These are phyloP conservation scores for Gouania willdenowi DNA, from an alignment of 2,797 vertebrate genomes.

Conservation along the genomic window DNA sequence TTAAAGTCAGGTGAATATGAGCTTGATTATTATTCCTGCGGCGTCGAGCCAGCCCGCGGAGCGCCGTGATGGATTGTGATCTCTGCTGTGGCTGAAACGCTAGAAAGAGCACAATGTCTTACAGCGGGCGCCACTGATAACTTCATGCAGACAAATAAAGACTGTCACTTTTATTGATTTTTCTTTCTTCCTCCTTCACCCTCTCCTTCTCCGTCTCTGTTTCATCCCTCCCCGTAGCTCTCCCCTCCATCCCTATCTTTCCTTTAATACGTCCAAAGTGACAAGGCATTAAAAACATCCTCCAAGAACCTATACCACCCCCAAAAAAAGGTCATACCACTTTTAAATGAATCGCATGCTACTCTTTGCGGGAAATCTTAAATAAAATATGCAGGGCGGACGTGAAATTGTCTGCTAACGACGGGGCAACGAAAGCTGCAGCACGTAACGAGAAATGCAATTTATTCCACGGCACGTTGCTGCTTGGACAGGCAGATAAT, in stretches of 20 bases:
- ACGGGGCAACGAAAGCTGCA: constrained; percentile 41
- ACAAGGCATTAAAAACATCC: constrained; percentile 32
- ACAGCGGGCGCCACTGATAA: constrained; percentile 77
- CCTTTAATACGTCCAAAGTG: constrained; percentile 47
- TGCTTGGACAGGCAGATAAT: constrained; percentile 96
- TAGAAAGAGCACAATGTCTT: constrained; percentile 73
- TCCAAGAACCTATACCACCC: constrained; percentile 1
- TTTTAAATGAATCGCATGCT: too few species aligned
- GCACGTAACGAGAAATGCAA: constrained; percentile 95
- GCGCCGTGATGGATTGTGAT: constrained; percentile 76
- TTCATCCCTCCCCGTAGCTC: constrained; percentile 16
- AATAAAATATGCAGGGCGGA: constrained; percentile 61
- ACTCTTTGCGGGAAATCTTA: constrained; percentile 14
- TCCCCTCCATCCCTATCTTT: constrained; percentile 24
- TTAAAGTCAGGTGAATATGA: constrained; percentile 78
- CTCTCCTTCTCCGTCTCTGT: constrained; percentile 44
- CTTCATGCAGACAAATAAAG: constrained; percentile 83
- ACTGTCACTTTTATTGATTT: constrained; percentile 76
- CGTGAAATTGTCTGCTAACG: constrained; percentile 69
- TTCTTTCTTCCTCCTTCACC: constrained; percentile 13
- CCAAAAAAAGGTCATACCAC: too few species aligned
- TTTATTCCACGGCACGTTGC: constrained; percentile 95
- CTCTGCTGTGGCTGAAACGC: constrained; percentile 67
- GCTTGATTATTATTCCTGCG: constrained; percentile 74
- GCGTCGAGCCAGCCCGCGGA: constrained; percentile 54